phyloP scores from a whole-genome alignment of 2,888 invertebrate species.

The Synanthedon tipuliformis region DNA sequence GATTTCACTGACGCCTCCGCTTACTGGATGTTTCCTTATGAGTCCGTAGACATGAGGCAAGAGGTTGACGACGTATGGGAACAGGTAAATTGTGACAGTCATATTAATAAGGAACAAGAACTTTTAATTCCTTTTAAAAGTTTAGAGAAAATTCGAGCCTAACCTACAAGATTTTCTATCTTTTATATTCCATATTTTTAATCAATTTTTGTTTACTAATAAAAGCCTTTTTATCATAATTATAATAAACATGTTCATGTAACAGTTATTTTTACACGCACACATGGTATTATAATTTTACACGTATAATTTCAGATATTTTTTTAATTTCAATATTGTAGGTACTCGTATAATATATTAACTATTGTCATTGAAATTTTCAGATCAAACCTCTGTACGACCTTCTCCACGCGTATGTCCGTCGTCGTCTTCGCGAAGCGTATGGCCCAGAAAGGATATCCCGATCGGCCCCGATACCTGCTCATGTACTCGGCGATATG shows the following conservation, averaged over 20 bases:
- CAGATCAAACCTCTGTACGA: constrained; percentile 86
- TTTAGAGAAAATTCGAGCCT: too few relatives aligned
- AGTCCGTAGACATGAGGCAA: constrained; percentile 78
- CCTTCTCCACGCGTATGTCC: constrained; percentile 88
- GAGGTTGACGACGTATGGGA: constrained; percentile 88
- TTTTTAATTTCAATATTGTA: not conserved
- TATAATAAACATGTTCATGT: too few relatives aligned
- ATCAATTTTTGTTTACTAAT: too few relatives aligned
- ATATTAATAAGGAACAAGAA: not conserved
- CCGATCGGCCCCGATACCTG: constrained; percentile 84
- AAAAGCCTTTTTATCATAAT: too few relatives aligned
- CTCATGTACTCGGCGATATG: constrained; percentile 90
- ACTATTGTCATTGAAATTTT: not conserved
- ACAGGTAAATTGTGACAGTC: constrained; percentile 45
- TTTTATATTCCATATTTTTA: too few relatives aligned
- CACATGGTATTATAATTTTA: too few relatives aligned
- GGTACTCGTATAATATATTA: not conserved
- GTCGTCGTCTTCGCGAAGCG: constrained; percentile 82
- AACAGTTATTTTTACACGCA: too few relatives aligned
- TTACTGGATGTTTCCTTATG: constrained; percentile 91
- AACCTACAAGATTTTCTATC: too few relatives aligned
- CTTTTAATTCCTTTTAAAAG: too few relatives aligned
- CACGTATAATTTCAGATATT: not conserved
- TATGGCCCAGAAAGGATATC: constrained; percentile 88
- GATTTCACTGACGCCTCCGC: constrained; percentile 90